phyloP scores from a whole-genome alignment of 2,888 invertebrate species.

The Eudasyphora cyanicolor region DNA sequence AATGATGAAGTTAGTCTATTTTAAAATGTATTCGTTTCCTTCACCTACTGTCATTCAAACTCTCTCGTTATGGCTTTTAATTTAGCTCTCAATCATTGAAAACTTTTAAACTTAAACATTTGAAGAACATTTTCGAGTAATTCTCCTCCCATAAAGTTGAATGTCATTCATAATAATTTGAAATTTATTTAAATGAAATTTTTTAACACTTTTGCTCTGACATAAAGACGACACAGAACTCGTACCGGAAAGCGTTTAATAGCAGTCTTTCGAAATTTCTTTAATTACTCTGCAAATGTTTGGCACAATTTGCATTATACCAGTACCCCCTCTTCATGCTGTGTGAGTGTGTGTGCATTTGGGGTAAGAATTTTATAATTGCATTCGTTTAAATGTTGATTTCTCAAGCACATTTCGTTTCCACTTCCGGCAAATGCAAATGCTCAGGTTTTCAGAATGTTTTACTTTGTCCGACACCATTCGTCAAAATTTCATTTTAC shows the following conservation, averaged over 20 bases:
- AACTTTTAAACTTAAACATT: too few relatives aligned
- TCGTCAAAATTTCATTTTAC: neutral
- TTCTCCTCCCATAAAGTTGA: neutral
- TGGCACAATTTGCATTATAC: slow-evolving; percentile 20
- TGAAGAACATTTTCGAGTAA: too few relatives aligned
- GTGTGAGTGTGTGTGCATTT: neutral
- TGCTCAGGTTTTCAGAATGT: neutral
- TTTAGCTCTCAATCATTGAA: neutral
- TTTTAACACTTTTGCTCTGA: neutral
- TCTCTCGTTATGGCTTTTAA: too few relatives aligned
- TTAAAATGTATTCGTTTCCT: too few relatives aligned
- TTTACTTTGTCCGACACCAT: neutral
- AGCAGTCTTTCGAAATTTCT: neutral
- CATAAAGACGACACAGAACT: neutral
- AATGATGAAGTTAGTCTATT: too few relatives aligned
- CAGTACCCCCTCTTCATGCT: neutral
- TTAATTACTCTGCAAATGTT: neutral
- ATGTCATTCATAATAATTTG: neutral
- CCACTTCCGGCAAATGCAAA: neutral
- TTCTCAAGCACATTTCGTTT: neutral
- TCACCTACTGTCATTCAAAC: too few relatives aligned
- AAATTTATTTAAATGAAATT: neutral
- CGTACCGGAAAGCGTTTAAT: neutral
- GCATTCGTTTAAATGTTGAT: neutral
- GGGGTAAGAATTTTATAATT: neutral